These are phyloP conservation scores for Poecilia wingei DNA, from an alignment of 2,797 vertebrate genomes.

Conservation along the genomic window DNA sequence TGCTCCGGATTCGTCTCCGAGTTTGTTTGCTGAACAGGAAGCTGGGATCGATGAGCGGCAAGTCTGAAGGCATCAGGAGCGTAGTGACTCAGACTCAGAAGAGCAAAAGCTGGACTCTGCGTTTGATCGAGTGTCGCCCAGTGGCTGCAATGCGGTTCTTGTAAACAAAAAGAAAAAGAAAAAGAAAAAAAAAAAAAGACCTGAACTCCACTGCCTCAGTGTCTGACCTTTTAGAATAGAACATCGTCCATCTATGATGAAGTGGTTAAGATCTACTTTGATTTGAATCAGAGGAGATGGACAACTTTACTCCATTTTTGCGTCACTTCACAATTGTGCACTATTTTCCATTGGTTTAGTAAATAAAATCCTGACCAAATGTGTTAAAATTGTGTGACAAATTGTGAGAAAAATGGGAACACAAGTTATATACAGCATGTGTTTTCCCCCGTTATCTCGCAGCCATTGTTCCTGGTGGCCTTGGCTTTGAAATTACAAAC, in stretches of 20 bases:
- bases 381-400: not conserved
- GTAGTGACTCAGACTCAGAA: conserved; percentile 38
- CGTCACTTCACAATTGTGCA: not conserved
- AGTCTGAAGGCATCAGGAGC: conserved; percentile 41
- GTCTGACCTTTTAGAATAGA: not conserved
- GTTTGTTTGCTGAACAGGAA: conserved; percentile 42
- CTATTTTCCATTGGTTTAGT: not conserved
- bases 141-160: not conserved
- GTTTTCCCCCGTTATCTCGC: not conserved
- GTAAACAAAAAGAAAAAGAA: too few species aligned
- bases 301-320: not conserved
- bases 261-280: too few species aligned
- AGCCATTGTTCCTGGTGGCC: not conserved
- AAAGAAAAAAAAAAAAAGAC: not conserved
- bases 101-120: conserved; percentile 28
- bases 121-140: conserved; percentile 22
- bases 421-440: not conserved
- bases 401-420: not conserved
- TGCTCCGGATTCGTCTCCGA: conserved; percentile 47
- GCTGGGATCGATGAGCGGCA: conserved; percentile 54
- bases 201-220: not conserved
- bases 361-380: not conserved
- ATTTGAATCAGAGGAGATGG: not conserved
- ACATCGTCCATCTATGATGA: not conserved
- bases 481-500: not conserved